Evolutionary conservation across 2,113 vertebrate species (phyloP).

Genomic region (Catharus bicknelli): DNA sequence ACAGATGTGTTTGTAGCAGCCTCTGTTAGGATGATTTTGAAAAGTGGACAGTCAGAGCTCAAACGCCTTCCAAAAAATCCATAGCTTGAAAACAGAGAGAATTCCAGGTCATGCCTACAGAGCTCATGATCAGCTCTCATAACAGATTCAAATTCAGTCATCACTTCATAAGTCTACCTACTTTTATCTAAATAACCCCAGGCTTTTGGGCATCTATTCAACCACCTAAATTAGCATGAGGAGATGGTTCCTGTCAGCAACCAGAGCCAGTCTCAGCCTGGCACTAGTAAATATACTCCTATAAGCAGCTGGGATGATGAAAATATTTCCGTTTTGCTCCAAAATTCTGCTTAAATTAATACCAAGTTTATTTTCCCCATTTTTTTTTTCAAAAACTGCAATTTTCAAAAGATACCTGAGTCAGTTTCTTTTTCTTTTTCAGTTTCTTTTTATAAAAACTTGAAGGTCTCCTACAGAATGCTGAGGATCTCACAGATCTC

Average conservation of each 20-base stretch:
- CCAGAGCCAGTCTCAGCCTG: neutral
- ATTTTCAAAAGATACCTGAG: neutral
- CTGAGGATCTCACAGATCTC: neutral
- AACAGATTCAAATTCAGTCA: slow-evolving; percentile 55
- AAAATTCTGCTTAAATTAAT: neutral
- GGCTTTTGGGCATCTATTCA: slow-evolving; percentile 40
- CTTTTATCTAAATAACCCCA: slow-evolving; percentile 36
- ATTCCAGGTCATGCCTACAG: neutral
- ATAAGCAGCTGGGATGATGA: neutral
- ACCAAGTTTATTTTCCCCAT: neutral
- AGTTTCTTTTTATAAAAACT: neutral
- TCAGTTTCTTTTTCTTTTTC: neutral
- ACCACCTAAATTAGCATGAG: slow-evolving; percentile 13
- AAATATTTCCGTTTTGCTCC: neutral
- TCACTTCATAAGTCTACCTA: neutral
- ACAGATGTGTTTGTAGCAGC: neutral
- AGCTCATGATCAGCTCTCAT: neutral
- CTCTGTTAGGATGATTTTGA: neutral
- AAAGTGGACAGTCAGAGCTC: neutral
- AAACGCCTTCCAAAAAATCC: neutral
- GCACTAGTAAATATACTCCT: neutral
- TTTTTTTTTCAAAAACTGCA: neutral
- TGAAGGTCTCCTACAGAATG: neutral
- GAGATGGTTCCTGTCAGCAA: neutral
- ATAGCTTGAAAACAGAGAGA: neutral